These are phyloP conservation scores for Bellardia pandia DNA, from an alignment of 2,888 invertebrate genomes.

Conservation along the genomic window DNA sequence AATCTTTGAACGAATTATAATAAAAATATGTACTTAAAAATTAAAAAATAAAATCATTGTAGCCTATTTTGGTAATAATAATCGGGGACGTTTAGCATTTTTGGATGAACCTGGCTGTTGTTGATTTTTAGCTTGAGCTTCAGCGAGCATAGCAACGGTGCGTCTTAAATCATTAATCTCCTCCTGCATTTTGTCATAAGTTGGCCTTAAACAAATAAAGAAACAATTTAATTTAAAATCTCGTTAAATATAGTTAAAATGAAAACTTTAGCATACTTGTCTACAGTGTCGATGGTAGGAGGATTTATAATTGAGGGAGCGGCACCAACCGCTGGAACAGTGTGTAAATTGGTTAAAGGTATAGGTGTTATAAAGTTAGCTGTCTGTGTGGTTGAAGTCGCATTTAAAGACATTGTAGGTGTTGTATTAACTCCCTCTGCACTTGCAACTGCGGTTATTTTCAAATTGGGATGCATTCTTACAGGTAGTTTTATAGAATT, in stretches of 20 bases:
- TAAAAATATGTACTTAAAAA: constrained; percentile 1
- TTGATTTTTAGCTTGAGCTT: constrained; percentile 74
- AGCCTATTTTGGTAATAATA: constrained; percentile 19
- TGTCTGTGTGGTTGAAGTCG: constrained; percentile 4
- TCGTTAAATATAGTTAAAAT: background rate
- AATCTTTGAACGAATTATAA: background rate
- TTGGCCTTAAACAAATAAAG: constrained; percentile 51
- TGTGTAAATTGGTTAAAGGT: constrained; percentile 72
- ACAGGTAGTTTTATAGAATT: constrained; percentile 73
- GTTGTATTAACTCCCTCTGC: constrained; percentile 70
- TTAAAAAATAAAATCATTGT: background rate
- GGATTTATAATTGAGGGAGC: background rate
- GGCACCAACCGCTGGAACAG: constrained; percentile 12
- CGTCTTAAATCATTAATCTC: constrained; percentile 79
- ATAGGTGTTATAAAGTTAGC: constrained; percentile 73
- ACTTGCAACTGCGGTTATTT: constrained; percentile 77
- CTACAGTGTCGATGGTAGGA: constrained; percentile 47
- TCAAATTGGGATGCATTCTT: constrained; percentile 77
- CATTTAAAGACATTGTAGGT: constrained; percentile 36
- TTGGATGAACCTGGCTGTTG: constrained; percentile 45
- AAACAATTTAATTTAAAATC: background rate
- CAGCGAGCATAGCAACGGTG: constrained; percentile 78
- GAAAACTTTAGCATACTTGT: constrained; percentile 60
- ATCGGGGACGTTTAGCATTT: constrained; percentile 51
- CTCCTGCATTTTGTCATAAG: constrained; percentile 78